Percentiles rank a stretch among this genome's conserved stretches.
phyloP scores from a whole-genome alignment of 2,797 vertebrate species.

The Acrossocheilus wenchowensis region DNA sequence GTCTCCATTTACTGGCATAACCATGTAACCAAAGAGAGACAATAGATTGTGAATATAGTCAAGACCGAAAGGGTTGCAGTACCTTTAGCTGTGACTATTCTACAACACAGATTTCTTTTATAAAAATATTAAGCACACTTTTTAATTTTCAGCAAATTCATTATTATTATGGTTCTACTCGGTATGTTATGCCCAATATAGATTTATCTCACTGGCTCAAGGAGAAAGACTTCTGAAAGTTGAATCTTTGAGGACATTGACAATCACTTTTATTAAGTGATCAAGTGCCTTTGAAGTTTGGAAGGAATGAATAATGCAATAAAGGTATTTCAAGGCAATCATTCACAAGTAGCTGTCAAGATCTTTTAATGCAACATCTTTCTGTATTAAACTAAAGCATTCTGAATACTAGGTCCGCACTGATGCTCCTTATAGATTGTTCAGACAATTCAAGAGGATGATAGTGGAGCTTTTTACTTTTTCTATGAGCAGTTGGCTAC shows the following conservation, averaged over 20 bases:
- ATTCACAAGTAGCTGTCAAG: slow-evolving; percentile 38
- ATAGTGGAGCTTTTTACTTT: not conserved
- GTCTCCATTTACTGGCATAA: not conserved
- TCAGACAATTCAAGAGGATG: not conserved
- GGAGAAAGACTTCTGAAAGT: slow-evolving; percentile 20
- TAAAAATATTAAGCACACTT: not conserved
- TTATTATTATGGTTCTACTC: not conserved
- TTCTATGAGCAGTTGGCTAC: not conserved
- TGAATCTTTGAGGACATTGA: slow-evolving; percentile 1
- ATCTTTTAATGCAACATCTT: slow-evolving; percentile 35
- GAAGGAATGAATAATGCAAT: slow-evolving; percentile 44
- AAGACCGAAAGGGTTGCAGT: not conserved
- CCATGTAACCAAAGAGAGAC: not conserved
- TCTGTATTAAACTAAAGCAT: slow-evolving; percentile 8
- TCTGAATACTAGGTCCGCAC: not conserved
- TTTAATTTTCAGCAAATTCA: not conserved
- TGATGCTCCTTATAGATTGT: not conserved
- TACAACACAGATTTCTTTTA: not conserved
- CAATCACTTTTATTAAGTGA: slow-evolving; percentile 23
- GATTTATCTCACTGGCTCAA: slow-evolving; percentile 13
- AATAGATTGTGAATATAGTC: not conserved
- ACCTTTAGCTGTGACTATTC: not conserved
- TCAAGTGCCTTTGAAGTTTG: slow-evolving; percentile 48
- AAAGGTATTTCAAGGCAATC: slow-evolving; percentile 21
- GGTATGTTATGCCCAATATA: not conserved